These are phyloP conservation scores for Rhinella marina DNA, from an alignment of 2,797 vertebrate species.

Conservation along the genomic window DNA sequence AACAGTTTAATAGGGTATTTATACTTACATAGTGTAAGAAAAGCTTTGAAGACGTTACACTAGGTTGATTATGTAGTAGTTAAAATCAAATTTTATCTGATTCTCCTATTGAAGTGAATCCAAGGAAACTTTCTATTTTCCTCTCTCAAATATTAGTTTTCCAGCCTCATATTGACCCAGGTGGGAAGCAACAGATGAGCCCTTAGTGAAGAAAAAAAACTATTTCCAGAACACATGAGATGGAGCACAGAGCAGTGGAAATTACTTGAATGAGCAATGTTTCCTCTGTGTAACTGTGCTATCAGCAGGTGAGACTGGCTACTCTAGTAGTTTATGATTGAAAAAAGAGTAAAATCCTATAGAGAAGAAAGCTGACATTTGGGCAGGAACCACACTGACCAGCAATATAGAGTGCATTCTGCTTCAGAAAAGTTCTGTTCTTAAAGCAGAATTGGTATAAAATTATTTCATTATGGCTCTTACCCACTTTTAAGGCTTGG, in stretches of 20 bases:
- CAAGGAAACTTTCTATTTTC: constrained; percentile 55
- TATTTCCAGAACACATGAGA: constrained; percentile 38
- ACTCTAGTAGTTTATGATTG: not conserved
- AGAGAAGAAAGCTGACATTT: constrained; percentile 20
- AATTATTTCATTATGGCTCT: not conserved
- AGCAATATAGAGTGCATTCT: not conserved
- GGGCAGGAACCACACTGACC: not conserved
- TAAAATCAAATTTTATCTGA: constrained; percentile 36
- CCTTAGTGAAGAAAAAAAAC: constrained; percentile 35
- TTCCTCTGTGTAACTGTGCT: constrained; percentile 20
- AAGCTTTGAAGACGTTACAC: not conserved
- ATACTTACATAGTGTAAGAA: not conserved
- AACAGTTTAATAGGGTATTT: not conserved
- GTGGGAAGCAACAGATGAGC: constrained; percentile 52
- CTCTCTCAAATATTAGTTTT: constrained; percentile 57
- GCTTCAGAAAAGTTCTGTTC: not conserved
- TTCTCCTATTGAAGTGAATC: constrained; percentile 34
- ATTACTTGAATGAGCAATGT: constrained; percentile 20
- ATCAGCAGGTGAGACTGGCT: constrained; percentile 1
- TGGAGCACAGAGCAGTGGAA: constrained; percentile 33
- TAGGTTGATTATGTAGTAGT: constrained; percentile 1
- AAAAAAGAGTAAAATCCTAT: not conserved
- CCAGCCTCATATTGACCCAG: constrained; percentile 57
- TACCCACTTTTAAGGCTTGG: not conserved
- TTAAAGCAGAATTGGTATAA: not conserved